Percentiles rank a stretch among this genome's conserved stretches.
These are phyloP conservation scores for Orestias chungarensis DNA, from an alignment of 2,797 vertebrate genomes.

Conservation along the genomic window DNA sequence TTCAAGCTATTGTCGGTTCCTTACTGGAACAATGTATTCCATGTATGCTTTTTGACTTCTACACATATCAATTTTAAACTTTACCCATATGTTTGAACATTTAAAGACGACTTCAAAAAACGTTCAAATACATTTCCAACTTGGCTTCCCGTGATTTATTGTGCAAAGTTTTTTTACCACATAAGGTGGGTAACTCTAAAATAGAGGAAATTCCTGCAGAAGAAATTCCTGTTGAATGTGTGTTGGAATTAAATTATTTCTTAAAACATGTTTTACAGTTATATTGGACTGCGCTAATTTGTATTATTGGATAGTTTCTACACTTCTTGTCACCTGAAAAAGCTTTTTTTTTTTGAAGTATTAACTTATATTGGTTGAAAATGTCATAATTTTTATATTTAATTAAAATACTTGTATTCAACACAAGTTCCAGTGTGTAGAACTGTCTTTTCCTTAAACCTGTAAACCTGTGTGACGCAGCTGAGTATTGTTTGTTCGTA, in stretches of 20 bases:
- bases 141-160: not conserved
- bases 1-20: slow-evolving; percentile 16
- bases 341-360: slow-evolving; percentile 55
- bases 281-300: too few species aligned
- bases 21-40: not conserved
- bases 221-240: too few species aligned
- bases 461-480: not conserved
- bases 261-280: too few species aligned
- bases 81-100: slow-evolving; percentile 2
- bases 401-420: slow-evolving; percentile 2
- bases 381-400: slow-evolving; percentile 33
- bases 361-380: slow-evolving; percentile 62
- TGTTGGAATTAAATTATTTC: too few species aligned
- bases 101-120: not conserved
- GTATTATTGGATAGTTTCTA: too few species aligned
- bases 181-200: not conserved
- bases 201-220: too few species aligned
- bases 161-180: slow-evolving; percentile 20
- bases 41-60: not conserved
- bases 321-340: not conserved
- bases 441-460: not conserved
- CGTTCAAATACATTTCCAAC: too few species aligned
- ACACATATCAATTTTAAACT: slow-evolving; percentile 3
- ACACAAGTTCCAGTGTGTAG: not conserved
- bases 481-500: not conserved